phyloP scores from a whole-genome alignment of 2,888 invertebrate genomes.

The Colletes collaris region DNA sequence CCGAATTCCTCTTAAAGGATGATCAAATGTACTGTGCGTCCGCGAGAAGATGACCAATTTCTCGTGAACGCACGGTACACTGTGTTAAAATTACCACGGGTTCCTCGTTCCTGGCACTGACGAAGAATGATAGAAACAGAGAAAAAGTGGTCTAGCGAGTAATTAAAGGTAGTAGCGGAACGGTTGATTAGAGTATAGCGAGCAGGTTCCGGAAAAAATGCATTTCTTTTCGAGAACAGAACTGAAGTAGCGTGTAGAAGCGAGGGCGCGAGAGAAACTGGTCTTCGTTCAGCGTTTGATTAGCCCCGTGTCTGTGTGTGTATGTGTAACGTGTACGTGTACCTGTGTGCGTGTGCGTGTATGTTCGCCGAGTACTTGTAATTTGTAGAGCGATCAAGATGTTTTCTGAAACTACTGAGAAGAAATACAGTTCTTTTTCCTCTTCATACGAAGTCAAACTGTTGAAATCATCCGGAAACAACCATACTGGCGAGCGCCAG shows the following conservation, averaged over 20 bases:
- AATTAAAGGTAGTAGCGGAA: conserved; percentile 25
- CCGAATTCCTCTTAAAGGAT: too few species aligned
- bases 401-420: conserved; percentile 39
- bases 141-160: not conserved
- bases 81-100: too few species aligned
- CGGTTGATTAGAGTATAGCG: conserved; percentile 2
- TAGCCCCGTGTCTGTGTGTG: conserved; percentile 8
- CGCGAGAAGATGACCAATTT: too few species aligned
- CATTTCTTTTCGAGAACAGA: conserved; percentile 65
- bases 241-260: conserved; percentile 69
- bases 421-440: conserved; percentile 60
- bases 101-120: too few species aligned
- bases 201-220: conserved; percentile 24
- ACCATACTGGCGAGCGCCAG: not conserved
- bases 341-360: conserved; percentile 10
- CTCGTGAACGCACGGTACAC: too few species aligned
- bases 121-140: conserved; percentile 8
- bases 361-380: conserved; percentile 6
- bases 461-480: conserved; percentile 40
- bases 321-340: conserved; percentile 7
- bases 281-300: conserved; percentile 14
- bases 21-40: too few species aligned
- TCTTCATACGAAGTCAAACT: conserved; percentile 40
- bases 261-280: conserved; percentile 27
- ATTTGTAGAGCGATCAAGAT: conserved; percentile 47